These are phyloP conservation scores for Nannospalax galili DNA, from an alignment of 2,113 vertebrate species.

Conservation along the genomic window DNA sequence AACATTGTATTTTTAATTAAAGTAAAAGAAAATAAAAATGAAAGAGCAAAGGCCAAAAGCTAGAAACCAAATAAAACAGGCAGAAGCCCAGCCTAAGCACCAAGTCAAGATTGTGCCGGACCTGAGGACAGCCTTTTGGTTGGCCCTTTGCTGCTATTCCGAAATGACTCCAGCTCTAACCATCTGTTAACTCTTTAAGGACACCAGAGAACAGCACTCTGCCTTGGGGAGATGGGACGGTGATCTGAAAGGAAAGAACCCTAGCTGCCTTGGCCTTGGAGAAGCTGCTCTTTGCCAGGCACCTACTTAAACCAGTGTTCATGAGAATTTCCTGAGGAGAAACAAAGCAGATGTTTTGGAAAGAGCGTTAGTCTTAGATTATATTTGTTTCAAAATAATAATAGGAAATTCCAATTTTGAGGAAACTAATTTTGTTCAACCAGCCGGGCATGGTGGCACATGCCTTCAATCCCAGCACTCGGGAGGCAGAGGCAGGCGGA, in stretches of 20 bases:
- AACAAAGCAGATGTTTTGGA: conserved; percentile 24
- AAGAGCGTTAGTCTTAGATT: background rate
- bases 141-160: conserved; percentile 17
- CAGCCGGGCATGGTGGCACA: too few species aligned
- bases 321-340: conserved; percentile 13
- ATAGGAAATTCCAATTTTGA: conserved; percentile 5
- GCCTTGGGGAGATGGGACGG: background rate
- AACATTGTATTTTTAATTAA: conserved; percentile 56
- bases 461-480: too few species aligned
- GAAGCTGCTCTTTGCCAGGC: background rate
- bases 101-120: conserved; percentile 11
- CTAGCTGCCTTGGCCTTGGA: background rate
- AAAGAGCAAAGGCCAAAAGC: conserved; percentile 44
- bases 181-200: conserved; percentile 3
- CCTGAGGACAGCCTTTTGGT: background rate
- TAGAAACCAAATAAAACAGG: conserved; percentile 49
- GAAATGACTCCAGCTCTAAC: conserved; percentile 40
- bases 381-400: conserved; percentile 56
- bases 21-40: conserved; percentile 58
- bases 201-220: background rate
- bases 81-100: background rate
- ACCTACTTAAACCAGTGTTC: background rate
- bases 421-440: too few species aligned
- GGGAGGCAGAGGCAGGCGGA: too few species aligned
- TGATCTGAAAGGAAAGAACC: background rate